phyloP scores from a whole-genome alignment of 2,797 vertebrate genomes.

The Lateolabrax maculatus region DNA sequence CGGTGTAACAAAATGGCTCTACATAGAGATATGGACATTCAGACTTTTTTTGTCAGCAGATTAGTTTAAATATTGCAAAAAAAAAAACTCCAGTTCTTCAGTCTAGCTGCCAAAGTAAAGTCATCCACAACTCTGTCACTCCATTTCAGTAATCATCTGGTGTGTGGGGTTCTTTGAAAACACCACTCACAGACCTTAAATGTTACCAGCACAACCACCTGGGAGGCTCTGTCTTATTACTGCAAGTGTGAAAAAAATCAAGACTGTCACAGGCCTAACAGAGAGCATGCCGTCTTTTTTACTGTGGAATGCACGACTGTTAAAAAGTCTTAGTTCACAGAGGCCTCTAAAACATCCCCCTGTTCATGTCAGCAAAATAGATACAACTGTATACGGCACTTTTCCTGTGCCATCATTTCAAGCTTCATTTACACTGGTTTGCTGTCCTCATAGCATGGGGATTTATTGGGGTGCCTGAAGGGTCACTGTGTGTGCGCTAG shows the following conservation, averaged over 20 bases:
- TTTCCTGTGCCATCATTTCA: constrained; percentile 32
- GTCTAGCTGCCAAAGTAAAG: background rate
- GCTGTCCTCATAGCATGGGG: constrained; percentile 21
- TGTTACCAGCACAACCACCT: background rate
- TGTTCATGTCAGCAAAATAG: constrained; percentile 30
- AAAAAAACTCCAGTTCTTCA: background rate
- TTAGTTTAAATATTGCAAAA: background rate
- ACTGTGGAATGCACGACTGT: background rate
- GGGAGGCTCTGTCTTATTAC: background rate
- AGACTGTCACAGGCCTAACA: constrained; percentile 6
- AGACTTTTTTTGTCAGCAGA: background rate
- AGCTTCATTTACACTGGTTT: constrained; percentile 22
- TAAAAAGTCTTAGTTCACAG: constrained; percentile 19
- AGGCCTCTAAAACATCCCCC: constrained; percentile 1
- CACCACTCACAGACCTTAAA: background rate
- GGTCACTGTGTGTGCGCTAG: constrained; percentile 21
- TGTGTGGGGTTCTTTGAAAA: background rate
- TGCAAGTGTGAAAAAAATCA: background rate
- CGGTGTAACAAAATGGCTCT: background rate
- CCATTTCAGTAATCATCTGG: background rate
- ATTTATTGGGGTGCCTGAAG: constrained; percentile 59
- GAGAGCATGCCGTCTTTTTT: constrained; percentile 19
- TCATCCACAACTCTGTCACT: too few relatives aligned
- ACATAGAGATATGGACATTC: background rate
- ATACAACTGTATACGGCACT: constrained; percentile 25